These are phyloP conservation scores for Apodemia duryi DNA, from an alignment of 2,888 invertebrate genomes.

Conservation along the genomic window DNA sequence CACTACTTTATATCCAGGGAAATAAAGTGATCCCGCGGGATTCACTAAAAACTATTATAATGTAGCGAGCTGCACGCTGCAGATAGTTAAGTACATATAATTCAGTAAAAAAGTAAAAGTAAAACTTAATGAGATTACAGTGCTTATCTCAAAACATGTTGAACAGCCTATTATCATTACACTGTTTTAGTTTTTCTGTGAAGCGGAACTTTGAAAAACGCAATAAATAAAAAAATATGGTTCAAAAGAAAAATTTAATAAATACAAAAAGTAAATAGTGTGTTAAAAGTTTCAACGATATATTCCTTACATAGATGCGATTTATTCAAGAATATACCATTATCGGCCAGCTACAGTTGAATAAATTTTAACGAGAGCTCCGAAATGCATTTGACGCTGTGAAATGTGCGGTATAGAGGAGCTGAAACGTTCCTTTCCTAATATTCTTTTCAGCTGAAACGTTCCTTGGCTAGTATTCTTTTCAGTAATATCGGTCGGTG, in stretches of 20 bases:
- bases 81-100: too few relatives aligned
- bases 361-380: conserved; percentile 25
- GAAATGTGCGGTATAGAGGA: conserved; percentile 16
- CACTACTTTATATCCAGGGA: too few relatives aligned
- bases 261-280: neutral
- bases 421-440: conserved; percentile 21
- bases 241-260: neutral
- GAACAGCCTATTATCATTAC: too few relatives aligned
- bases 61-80: too few relatives aligned
- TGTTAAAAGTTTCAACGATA: neutral
- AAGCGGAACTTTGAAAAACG: too few relatives aligned
- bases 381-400: conserved; percentile 17
- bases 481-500: conserved; percentile 30
- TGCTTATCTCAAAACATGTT: too few relatives aligned
- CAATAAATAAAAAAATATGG: too few relatives aligned
- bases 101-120: too few relatives aligned
- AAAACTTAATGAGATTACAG: too few relatives aligned
- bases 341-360: conserved; percentile 19
- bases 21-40: too few relatives aligned
- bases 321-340: conserved; percentile 11
- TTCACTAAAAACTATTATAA: too few relatives aligned
- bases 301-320: neutral
- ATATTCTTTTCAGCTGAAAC: conserved; percentile 26
- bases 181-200: too few relatives aligned
- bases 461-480: conserved; percentile 26